Percentiles rank a stretch among this genome's conserved stretches.
Evolutionary conservation across 1,140 invertebrate species (phyloP).

Genomic region (Cydia pomonella): DNA sequence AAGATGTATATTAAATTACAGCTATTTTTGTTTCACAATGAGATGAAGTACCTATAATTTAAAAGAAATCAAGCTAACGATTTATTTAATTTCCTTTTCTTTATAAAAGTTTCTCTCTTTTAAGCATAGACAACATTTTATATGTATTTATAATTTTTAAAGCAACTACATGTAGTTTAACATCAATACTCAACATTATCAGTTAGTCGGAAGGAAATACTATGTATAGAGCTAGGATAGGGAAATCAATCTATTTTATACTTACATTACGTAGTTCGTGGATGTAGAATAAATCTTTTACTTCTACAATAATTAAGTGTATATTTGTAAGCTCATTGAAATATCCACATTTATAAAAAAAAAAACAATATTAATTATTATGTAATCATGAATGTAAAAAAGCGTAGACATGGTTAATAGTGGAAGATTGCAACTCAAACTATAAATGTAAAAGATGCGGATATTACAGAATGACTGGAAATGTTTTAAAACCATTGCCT

Average conservation of each 20-base stretch:
- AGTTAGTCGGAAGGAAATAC: conserved; percentile 14
- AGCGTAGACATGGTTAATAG: background rate
- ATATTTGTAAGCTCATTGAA: conserved; percentile 53
- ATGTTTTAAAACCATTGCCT: background rate
- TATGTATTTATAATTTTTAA: conserved; percentile 3
- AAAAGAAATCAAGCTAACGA: no score
- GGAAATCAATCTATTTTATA: conserved; percentile 78
- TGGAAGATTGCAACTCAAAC: background rate
- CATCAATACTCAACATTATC: conserved; percentile 50
- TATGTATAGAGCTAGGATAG: conserved; percentile 57
- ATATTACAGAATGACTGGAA: background rate
- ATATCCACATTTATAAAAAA: conserved; percentile 11
- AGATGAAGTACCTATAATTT: no score
- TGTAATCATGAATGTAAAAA: conserved; percentile 24
- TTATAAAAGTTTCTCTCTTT: no score
- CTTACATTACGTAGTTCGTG: conserved; percentile 53
- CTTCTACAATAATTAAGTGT: conserved; percentile 40
- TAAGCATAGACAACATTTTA: conserved; percentile 35
- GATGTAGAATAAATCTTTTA: conserved; percentile 37
- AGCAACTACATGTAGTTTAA: conserved; percentile 1
- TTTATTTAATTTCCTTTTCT: no score
- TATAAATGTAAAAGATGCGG: background rate
- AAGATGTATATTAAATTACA: no score
- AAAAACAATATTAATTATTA: background rate
- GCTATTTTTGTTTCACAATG: no score